These are phyloP conservation scores for Jordanella pulchra DNA, from an alignment of 2,797 vertebrate species.

Conservation along the genomic window DNA sequence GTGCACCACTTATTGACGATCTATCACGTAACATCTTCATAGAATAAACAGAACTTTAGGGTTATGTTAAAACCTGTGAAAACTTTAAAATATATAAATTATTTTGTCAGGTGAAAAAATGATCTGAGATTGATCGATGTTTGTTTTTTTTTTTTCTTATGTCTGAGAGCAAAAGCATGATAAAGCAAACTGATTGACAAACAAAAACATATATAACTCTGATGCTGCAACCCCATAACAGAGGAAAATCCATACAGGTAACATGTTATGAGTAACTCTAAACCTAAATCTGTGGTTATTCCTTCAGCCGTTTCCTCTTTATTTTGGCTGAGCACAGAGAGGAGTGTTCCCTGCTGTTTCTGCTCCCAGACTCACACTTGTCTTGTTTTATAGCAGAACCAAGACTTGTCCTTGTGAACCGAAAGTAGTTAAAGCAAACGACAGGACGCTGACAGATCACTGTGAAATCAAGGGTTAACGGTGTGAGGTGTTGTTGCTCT, in stretches of 20 bases:
- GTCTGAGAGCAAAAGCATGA: slow-evolving; percentile 15
- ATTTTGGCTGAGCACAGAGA: slow-evolving; percentile 17
- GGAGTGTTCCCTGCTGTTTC: slow-evolving; percentile 6
- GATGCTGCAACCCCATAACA: slow-evolving; percentile 11
- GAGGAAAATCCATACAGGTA: slow-evolving; percentile 27
- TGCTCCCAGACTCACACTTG: slow-evolving; percentile 13
- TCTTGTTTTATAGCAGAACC: slow-evolving; percentile 41
- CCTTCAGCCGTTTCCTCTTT: slow-evolving; percentile 25
- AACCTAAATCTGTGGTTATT: slow-evolving; percentile 34
- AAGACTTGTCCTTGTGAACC: slow-evolving; percentile 31
- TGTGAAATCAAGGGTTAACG: slow-evolving; percentile 64
- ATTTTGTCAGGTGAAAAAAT: neutral
- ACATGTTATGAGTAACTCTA: slow-evolving; percentile 31
- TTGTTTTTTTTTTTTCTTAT: slow-evolving; percentile 16
- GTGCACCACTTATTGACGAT: neutral
- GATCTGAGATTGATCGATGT: neutral
- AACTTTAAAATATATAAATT: neutral
- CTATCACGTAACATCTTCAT: neutral
- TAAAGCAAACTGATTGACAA: neutral
- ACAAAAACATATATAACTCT: slow-evolving; percentile 15
- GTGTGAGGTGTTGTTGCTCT: slow-evolving; percentile 66
- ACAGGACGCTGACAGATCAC: slow-evolving; percentile 56
- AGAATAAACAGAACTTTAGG: neutral
- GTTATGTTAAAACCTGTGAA: neutral
- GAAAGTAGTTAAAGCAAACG: slow-evolving; percentile 52